Evolutionary conservation across 2,888 invertebrate species (phyloP).

Genomic region (Timandra comae): DNA sequence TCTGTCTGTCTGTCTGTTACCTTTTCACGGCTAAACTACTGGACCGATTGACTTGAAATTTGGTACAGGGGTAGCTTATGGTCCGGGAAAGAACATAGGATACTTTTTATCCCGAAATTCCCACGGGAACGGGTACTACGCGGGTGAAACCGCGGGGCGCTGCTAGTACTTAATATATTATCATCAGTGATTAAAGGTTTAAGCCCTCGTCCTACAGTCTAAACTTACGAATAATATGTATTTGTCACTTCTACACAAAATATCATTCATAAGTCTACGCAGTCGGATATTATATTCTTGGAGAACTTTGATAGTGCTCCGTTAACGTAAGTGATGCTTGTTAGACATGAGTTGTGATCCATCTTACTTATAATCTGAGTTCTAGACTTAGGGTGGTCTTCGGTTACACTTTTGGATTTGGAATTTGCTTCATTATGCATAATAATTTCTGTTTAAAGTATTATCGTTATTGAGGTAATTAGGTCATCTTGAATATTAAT

Average conservation of each 20-base stretch:
- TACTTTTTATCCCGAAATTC: no score
- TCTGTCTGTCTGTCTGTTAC: no score
- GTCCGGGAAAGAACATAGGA: no score
- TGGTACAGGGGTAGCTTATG: no score
- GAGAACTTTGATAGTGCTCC: slow-evolving; percentile 26
- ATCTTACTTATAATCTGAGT: background rate
- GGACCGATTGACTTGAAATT: no score
- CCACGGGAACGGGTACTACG: no score
- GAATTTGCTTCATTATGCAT: background rate
- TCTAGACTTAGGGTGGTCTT: background rate
- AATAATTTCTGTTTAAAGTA: background rate
- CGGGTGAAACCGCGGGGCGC: no score
- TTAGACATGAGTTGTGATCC: slow-evolving; percentile 2
- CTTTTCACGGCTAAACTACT: no score
- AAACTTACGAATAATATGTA: no score
- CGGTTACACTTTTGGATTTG: background rate
- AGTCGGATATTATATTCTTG: slow-evolving; percentile 32
- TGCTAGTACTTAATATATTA: no score
- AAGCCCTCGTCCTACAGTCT: no score
- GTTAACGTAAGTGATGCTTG: slow-evolving; percentile 20
- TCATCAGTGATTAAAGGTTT: background rate
- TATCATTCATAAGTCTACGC: background rate
- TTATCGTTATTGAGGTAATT: background rate
- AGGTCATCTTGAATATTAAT: background rate
- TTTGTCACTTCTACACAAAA: background rate